Evolutionary conservation across 2,797 vertebrate genomes (phyloP), one percentile per base, ranked within the genome.

Genomic region (Lacerta agilis): DNA sequence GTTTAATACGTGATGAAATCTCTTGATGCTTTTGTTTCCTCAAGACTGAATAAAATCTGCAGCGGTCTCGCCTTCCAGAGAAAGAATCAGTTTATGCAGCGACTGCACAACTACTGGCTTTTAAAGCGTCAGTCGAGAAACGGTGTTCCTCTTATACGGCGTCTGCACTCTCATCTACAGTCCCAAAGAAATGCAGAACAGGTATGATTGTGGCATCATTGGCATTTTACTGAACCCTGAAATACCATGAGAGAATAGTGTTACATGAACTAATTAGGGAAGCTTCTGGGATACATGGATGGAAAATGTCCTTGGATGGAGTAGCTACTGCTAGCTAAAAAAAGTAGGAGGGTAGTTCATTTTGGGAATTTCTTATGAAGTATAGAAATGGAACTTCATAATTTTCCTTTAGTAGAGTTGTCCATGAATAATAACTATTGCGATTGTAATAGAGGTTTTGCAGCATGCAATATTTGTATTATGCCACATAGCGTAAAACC

Each of bases 61-160:
- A 99, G 98, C 66, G 98, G 98, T 89, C 97, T 99, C 20, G 97
- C 98, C 87, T 97, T 99, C 93, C 99, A 99, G 95, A 98, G 98
- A 96, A 99, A 99, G 96, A 99, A 97, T 95, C 98, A 99, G 94
- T 99, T 99, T 96, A 99, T 99, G 98, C 98, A 99, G 96, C 97
- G 98, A 95, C 98, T 99, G 89, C 99, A 99, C 95, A 99, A 97
- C 96, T 99, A 99, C 96, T 99, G 99, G 99, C 96, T 99, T 89
- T 96, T 99, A 91, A 99, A 99, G 93, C 97, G 99, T 49, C 99
- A 99, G 96, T 98, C 98, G 0, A 97, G 98, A 93, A 99, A 99
- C 0, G 99, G 99, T 45, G 98, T 99, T 89, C 99, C 99, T 69
- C 98, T 99, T 83, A 98, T 99, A 95, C 97, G 98, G 1, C 97